Evolutionary conservation across 2,888 invertebrate genomes (phyloP).

Genomic region (Drosophila ustulata): DNA sequence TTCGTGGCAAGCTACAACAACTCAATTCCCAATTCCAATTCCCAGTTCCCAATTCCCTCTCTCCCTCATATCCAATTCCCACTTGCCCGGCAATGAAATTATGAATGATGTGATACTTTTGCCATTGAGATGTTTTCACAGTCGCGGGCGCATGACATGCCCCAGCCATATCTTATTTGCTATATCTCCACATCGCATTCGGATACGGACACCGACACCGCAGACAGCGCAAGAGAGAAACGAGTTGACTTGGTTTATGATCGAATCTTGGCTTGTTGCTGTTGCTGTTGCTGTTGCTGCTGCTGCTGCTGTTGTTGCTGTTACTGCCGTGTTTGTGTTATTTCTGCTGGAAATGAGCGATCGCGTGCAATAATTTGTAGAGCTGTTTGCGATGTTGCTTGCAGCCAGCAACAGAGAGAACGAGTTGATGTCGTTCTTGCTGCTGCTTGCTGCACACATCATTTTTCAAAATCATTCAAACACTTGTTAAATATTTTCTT

Average conservation of each 20-base stretch:
- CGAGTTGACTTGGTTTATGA: slow-evolving; percentile 53
- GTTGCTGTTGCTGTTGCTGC: slow-evolving; percentile 31
- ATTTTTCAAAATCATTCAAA: slow-evolving; percentile 85
- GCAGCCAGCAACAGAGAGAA: slow-evolving; percentile 18
- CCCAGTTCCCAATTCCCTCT: slow-evolving; percentile 43
- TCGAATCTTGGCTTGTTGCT: slow-evolving; percentile 41
- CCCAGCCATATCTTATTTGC: slow-evolving; percentile 76
- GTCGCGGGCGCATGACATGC: slow-evolving; percentile 80
- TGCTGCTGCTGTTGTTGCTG: slow-evolving; percentile 37
- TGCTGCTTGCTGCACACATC: slow-evolving; percentile 67
- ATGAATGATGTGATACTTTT: slow-evolving; percentile 82
- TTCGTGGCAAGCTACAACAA: slow-evolving; percentile 79
- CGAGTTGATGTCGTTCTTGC: slow-evolving; percentile 16
- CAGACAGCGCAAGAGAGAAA: slow-evolving; percentile 25
- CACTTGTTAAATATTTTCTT: slow-evolving; percentile 84
- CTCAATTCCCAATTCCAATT: slow-evolving; percentile 65
- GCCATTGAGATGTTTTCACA: slow-evolving; percentile 81
- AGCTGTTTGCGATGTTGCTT: slow-evolving; percentile 51
- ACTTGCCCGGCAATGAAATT: slow-evolving; percentile 73
- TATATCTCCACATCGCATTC: slow-evolving; percentile 76
- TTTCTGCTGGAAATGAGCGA: slow-evolving; percentile 79
- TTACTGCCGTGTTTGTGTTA: slow-evolving; percentile 71
- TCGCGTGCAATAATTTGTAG: slow-evolving; percentile 78
- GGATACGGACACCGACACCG: slow-evolving; percentile 50
- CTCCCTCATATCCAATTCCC: slow-evolving; percentile 47